Evolutionary conservation across 2,797 vertebrate species (phyloP).

Genomic region (Pogonophryne albipinna): DNA sequence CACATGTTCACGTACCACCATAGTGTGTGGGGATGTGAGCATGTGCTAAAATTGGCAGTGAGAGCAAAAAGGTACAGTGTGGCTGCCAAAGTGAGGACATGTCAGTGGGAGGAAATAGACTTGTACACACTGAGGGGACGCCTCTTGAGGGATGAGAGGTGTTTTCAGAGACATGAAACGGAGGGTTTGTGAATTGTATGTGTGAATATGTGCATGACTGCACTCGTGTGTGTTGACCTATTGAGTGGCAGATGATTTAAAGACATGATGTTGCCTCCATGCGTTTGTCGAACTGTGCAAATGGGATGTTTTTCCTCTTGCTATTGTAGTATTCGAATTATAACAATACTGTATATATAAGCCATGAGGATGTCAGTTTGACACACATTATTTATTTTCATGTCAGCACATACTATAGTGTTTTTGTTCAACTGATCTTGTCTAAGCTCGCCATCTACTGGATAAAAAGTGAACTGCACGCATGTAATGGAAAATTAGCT

Average conservation of each 20-base stretch:
- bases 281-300: slow-evolving; percentile 6
- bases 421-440: not conserved
- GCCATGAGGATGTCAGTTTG: not conserved
- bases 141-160: slow-evolving; percentile 50
- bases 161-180: slow-evolving; percentile 20
- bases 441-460: slow-evolving; percentile 57
- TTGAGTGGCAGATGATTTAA: slow-evolving; percentile 4
- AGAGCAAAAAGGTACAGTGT: slow-evolving; percentile 51
- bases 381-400: slow-evolving; percentile 7
- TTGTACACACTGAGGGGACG: slow-evolving; percentile 24
- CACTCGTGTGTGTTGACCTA: not conserved
- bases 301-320: too few species aligned
- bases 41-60: slow-evolving; percentile 46
- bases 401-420: not conserved
- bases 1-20: too few species aligned
- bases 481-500: not conserved
- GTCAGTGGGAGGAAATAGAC: slow-evolving; percentile 59
- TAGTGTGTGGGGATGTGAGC: too few species aligned
- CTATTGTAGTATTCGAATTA: too few species aligned
- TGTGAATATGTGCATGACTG: slow-evolving; percentile 4
- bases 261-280: not conserved
- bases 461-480: slow-evolving; percentile 28
- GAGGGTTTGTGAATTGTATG: slow-evolving; percentile 5
- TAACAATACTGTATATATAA: not conserved
- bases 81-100: slow-evolving; percentile 60